Percentiles rank a stretch among this genome's conserved stretches.
Conservation (phyloP, 2,888 invertebrate species). For the Scaptomyza flava region DNA sequence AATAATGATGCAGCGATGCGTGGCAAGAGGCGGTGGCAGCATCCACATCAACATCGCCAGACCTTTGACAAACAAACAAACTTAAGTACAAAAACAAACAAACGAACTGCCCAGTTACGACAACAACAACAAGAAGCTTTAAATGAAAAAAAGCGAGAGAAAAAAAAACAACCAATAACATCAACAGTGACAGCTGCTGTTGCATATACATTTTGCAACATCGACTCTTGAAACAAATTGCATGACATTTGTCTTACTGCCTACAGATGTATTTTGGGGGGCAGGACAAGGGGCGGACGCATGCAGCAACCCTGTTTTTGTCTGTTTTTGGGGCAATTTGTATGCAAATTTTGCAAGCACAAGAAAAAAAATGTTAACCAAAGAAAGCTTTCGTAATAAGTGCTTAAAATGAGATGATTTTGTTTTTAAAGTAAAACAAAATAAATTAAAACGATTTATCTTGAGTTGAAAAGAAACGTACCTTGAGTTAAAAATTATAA, state of each 20-base stretch:
- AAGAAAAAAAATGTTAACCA: neutral
- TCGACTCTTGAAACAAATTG: slow-evolving; percentile 69
- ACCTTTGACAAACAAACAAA: slow-evolving; percentile 76
- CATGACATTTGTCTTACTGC: slow-evolving; percentile 71
- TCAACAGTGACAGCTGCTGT: slow-evolving; percentile 40
- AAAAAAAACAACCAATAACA: slow-evolving; percentile 22
- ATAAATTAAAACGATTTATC: too few relatives aligned
- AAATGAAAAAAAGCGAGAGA: neutral
- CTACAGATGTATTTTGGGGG: neutral
- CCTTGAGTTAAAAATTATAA: too few relatives aligned
- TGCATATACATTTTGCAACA: slow-evolving; percentile 58
- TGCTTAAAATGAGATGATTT: slow-evolving; percentile 4
- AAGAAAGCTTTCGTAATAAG: slow-evolving; percentile 25
- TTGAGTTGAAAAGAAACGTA: too few relatives aligned
- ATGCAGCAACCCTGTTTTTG: slow-evolving; percentile 6
- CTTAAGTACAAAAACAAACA: slow-evolving; percentile 62
- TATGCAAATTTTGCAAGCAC: slow-evolving; percentile 39
- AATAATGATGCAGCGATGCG: slow-evolving; percentile 80
- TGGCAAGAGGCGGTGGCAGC: slow-evolving; percentile 65
- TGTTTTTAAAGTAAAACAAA: neutral
- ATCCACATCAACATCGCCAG: slow-evolving; percentile 58
- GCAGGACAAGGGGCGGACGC: slow-evolving; percentile 2
- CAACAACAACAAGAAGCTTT: neutral
- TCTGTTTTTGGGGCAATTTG: slow-evolving; percentile 28
- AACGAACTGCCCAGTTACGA: slow-evolving; percentile 64